Percentiles rank a stretch among this genome's conserved stretches.
Evolutionary conservation across 2,888 invertebrate species (phyloP).

Genomic region (Mythimna lalbum): DNA sequence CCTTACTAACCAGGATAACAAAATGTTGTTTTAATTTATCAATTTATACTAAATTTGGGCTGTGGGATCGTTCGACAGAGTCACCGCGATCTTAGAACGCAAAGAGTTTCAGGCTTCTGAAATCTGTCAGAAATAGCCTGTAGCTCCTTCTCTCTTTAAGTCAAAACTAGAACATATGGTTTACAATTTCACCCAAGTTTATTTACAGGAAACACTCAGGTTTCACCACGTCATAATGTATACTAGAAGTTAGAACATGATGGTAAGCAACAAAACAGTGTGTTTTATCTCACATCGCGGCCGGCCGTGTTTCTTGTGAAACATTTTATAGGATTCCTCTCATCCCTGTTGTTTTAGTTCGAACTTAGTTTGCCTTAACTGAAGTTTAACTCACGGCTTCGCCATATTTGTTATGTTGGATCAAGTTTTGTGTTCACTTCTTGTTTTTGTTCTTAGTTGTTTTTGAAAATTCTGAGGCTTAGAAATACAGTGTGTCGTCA

Average conservation of each 20-base stretch:
- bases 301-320: conserved; percentile 19
- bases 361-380: conserved; percentile 21
- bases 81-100: too few species aligned
- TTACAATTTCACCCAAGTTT: conserved; percentile 31
- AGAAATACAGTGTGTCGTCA: background rate
- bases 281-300: conserved; percentile 44
- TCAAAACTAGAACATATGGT: conserved; percentile 14
- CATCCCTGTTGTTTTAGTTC: conserved; percentile 27
- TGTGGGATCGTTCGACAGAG: too few species aligned
- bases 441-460: conserved; percentile 11
- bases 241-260: conserved; percentile 9
- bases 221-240: conserved; percentile 29
- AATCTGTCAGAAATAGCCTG: too few species aligned
- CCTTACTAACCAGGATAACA: background rate
- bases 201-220: conserved; percentile 3
- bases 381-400: conserved; percentile 22
- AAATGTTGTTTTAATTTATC: too few species aligned
- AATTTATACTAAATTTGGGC: too few species aligned
- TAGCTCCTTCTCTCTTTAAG: too few species aligned
- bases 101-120: too few species aligned
- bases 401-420: conserved; percentile 35
- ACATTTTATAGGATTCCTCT: conserved; percentile 46
- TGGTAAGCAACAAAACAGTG: conserved; percentile 34
- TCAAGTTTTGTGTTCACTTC: background rate
- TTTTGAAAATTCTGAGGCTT: conserved; percentile 3